Base-by-base conservation (phyloP, 1,140 invertebrate species). In the Penaeus indicus region DNA sequence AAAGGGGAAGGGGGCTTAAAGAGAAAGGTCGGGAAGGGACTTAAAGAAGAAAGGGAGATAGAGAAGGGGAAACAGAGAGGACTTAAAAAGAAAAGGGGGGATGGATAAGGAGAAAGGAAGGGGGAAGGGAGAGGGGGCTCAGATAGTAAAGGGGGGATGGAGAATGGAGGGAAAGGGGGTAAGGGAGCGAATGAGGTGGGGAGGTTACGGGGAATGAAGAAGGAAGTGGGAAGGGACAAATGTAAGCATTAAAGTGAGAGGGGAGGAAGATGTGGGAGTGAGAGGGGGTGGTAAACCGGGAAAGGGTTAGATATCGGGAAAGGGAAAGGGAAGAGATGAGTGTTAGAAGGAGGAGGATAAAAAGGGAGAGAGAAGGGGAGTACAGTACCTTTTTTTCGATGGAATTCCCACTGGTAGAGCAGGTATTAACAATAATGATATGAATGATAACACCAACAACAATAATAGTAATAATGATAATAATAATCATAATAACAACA, bases 311-410 rank as follows among this genome's bases (percentile, higher is more conserved):
- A 27, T 19, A 77, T 2, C 1, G 27, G 32, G 27, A 77, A 32
- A 77, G 27, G 32, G 3, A 77, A 32, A 77, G 27, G 32, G 72
- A 77, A 32, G 32, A 32, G 32, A 3, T n/a, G 72, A 77, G 27
- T 18, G 72, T n/a, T 21, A 77, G 27, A 27, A 32, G 32, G 72
- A 77, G 27, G 32, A 32, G 32, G 72, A 77, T 19, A 27, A 32
- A 77, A 32, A 77, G 27, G 32, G 72, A 77, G 72, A 77, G 27
- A 27, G 27, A 77, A 32, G 32, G 27, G 32, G 72, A 77, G 72
- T n/a, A 32, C 32, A 32, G 32, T 32, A 32, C 32, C 32, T 32
- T 32, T 32, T 32, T 32, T 32, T 32, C 32, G 0, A 2, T 32
- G 32, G 32, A 32, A 32, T 32, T 32, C 32, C 32, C 32, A 32